Conservation (phyloP, 1,140 invertebrate genomes). For the Wiebesia pumilae region DNA sequence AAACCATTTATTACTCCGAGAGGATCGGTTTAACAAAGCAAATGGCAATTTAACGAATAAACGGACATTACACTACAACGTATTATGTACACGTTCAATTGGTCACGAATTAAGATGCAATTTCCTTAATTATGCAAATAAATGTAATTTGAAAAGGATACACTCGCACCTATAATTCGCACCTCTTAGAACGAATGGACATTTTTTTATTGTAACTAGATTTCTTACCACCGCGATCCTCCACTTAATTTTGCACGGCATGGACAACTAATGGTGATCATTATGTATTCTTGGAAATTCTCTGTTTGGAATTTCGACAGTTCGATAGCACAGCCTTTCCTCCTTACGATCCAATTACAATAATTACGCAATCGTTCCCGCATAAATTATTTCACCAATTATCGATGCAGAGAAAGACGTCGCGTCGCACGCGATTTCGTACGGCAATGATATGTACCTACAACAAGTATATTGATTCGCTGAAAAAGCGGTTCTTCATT, state of each 20-base stretch:
- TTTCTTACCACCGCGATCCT: not conserved
- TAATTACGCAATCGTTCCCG: not conserved
- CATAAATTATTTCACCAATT: constrained; percentile 6
- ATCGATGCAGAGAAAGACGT: constrained; percentile 14
- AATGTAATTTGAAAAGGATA: too few relatives aligned
- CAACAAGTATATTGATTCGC: not conserved
- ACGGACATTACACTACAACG: too few relatives aligned
- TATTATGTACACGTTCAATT: too few relatives aligned
- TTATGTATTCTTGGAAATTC: not conserved
- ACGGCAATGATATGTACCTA: not conserved
- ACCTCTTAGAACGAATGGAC: not conserved
- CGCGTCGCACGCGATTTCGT: constrained; percentile 16
- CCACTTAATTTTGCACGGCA: not conserved
- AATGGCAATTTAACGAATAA: not conserved
- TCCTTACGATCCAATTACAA: constrained; percentile 1
- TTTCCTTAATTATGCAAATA: too few relatives aligned
- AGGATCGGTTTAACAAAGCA: not conserved
- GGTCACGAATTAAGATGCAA: too few relatives aligned
- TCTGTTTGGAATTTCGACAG: not conserved
- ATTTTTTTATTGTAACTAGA: not conserved
- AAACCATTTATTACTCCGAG: not conserved
- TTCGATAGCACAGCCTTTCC: not conserved
- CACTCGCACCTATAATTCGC: not conserved
- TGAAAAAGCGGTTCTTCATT: not conserved
- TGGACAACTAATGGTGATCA: not conserved